These are phyloP conservation scores for Sciaenops ocellatus DNA, from an alignment of 2,797 vertebrate species.

Conservation along the genomic window DNA sequence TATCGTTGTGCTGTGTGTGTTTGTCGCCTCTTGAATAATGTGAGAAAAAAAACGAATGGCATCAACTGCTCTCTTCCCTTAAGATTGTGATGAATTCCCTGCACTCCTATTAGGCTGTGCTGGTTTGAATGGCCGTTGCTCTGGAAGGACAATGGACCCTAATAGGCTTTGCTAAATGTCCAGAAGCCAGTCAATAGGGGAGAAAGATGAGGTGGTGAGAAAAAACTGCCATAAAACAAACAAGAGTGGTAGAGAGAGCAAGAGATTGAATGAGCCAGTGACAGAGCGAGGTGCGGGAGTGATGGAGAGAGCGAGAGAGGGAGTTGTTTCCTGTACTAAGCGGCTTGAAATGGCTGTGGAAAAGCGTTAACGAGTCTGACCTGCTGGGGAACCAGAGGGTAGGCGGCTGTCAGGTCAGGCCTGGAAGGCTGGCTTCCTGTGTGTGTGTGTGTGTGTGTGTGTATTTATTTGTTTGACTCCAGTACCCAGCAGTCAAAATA, in stretches of 20 bases:
- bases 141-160: slow-evolving; percentile 61
- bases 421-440: slow-evolving; percentile 27
- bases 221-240: slow-evolving; percentile 53
- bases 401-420: slow-evolving; percentile 45
- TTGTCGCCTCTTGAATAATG: slow-evolving; percentile 32
- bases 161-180: slow-evolving; percentile 71
- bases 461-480: slow-evolving; percentile 58
- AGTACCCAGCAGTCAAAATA: slow-evolving; percentile 52
- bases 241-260: slow-evolving; percentile 22
- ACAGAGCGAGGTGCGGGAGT: slow-evolving; percentile 19
- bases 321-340: slow-evolving; percentile 48
- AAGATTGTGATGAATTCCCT: slow-evolving; percentile 65
- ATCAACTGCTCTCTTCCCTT: slow-evolving; percentile 37
- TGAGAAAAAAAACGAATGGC: slow-evolving; percentile 45
- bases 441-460: slow-evolving; percentile 9
- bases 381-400: slow-evolving; percentile 54
- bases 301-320: slow-evolving; percentile 15
- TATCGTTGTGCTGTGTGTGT: slow-evolving; percentile 37
- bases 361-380: slow-evolving; percentile 68
- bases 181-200: slow-evolving; percentile 41
- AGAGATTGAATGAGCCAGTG: slow-evolving; percentile 7
- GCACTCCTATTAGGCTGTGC: slow-evolving; percentile 56
- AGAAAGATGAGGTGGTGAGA: slow-evolving; percentile 1
- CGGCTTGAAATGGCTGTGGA: slow-evolving; percentile 65
- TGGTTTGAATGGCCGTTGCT: slow-evolving; percentile 60